phyloP scores from a whole-genome alignment of 1,140 invertebrate species.

The Drosophila jambulina region DNA sequence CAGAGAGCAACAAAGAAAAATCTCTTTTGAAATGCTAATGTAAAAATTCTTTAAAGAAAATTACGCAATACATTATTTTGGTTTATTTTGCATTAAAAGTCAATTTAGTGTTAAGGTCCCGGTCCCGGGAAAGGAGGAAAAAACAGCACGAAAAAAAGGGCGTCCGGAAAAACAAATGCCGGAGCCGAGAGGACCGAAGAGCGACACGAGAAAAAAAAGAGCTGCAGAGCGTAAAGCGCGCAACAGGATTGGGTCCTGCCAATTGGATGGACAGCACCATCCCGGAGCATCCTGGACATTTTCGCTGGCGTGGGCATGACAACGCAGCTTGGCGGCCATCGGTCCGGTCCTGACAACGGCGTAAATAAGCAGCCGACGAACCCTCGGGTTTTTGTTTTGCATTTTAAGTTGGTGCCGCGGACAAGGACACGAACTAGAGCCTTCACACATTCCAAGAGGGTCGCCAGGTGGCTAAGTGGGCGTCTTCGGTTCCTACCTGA shows the following conservation, averaged over 20 bases:
- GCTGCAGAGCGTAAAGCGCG: slow-evolving; percentile 68
- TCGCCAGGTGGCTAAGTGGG: slow-evolving; percentile 28
- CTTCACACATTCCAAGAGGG: slow-evolving; percentile 54
- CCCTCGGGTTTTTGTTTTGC: slow-evolving; percentile 73
- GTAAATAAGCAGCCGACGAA: slow-evolving; percentile 71
- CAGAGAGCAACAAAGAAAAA: slow-evolving; percentile 65
- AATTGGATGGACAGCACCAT: slow-evolving; percentile 27
- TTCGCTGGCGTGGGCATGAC: slow-evolving; percentile 56
- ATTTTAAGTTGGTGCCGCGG: slow-evolving; percentile 72
- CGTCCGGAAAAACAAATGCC: slow-evolving; percentile 56
- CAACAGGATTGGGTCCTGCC: slow-evolving; percentile 71
- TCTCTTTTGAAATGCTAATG: slow-evolving; percentile 83
- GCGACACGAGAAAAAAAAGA: slow-evolving; percentile 48
- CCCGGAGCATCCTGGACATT: slow-evolving; percentile 31
- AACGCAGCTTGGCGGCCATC: slow-evolving; percentile 71
- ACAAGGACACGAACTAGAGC: slow-evolving; percentile 13
- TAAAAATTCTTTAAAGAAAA: slow-evolving; percentile 84
- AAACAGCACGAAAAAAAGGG: slow-evolving; percentile 45
- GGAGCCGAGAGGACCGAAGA: slow-evolving; percentile 16
- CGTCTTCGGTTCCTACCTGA: slow-evolving; percentile 5
- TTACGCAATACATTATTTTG: slow-evolving; percentile 84
- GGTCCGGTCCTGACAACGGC: slow-evolving; percentile 43
- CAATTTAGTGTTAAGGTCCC: slow-evolving; percentile 80
- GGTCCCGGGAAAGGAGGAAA: slow-evolving; percentile 11
- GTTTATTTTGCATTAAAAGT: slow-evolving; percentile 84